Evolutionary conservation across 2,797 vertebrate species (phyloP).

Genomic region (Liasis olivaceus): DNA sequence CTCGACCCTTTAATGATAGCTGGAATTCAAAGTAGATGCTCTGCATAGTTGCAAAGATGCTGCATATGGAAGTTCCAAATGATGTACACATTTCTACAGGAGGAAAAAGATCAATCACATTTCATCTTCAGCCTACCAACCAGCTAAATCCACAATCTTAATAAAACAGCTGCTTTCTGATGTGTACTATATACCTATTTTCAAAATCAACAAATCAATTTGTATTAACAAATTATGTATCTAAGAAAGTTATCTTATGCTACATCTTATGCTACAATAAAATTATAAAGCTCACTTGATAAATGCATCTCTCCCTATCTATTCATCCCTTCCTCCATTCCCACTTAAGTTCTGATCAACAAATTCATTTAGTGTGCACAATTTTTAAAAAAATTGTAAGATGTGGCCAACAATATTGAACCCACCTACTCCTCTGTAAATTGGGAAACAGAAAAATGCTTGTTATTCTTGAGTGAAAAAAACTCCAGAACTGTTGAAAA

Average conservation of each 20-base stretch:
- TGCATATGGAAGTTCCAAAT: not conserved
- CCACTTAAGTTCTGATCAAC: not conserved
- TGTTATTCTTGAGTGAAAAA: not conserved
- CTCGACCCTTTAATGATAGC: not conserved
- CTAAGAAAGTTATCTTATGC: not conserved
- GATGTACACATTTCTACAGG: not conserved
- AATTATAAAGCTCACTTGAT: not conserved
- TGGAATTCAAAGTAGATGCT: not conserved
- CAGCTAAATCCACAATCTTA: not conserved
- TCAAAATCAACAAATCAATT: not conserved
- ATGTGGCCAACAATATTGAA: not conserved
- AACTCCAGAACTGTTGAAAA: not conserved
- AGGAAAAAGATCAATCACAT: not conserved
- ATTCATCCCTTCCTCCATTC: not conserved
- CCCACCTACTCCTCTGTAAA: not conserved
- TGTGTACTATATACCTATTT: not conserved
- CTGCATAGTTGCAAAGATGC: not conserved
- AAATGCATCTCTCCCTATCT: not conserved
- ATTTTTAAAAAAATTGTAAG: not conserved
- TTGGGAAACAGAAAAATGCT: not conserved
- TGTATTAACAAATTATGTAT: not conserved
- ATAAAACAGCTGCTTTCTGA: not conserved
- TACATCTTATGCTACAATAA: not conserved
- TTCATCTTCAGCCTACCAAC: not conserved
- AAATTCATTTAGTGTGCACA: not conserved